Conservation (phyloP, 2,888 invertebrate genomes). For the Geotrupes spiniger region DNA sequence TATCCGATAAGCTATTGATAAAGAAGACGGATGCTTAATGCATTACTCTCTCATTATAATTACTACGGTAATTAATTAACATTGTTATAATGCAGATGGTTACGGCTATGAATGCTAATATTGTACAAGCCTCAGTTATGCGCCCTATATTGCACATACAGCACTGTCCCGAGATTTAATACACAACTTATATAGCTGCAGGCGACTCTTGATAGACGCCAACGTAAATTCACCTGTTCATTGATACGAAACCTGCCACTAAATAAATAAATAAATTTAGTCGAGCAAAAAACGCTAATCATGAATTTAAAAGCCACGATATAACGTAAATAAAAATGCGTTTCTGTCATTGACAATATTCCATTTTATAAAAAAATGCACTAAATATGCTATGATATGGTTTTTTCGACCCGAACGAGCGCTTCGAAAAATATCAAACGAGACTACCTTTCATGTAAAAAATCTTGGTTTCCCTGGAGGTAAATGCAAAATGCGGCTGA, state of each 20-base stretch:
- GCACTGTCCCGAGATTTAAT: conserved; percentile 38
- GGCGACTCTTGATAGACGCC: conserved; percentile 20
- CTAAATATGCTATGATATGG: too few relatives aligned
- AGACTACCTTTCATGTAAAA: conserved; percentile 12
- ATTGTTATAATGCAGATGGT: conserved; percentile 47
- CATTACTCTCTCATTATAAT: conserved; percentile 42
- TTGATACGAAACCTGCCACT: neutral
- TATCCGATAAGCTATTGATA: conserved; percentile 32
- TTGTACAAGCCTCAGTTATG: conserved; percentile 38
- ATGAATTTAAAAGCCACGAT: too few relatives aligned
- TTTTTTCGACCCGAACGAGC: too few relatives aligned
- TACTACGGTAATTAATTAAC: conserved; percentile 47
- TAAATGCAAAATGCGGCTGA: conserved; percentile 38
- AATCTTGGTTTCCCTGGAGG: conserved; percentile 26
- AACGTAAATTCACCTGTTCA: conserved; percentile 10
- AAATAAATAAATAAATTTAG: conserved; percentile 5
- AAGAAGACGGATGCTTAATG: conserved; percentile 41
- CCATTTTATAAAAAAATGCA: too few relatives aligned
- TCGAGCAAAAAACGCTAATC: neutral
- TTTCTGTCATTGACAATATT: too few relatives aligned
- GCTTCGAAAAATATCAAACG: conserved; percentile 1
- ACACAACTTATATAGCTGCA: conserved; percentile 31
- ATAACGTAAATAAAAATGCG: too few relatives aligned
- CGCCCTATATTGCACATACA: conserved; percentile 31
- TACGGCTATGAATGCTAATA: conserved; percentile 48